Evolutionary conservation across 2,113 vertebrate species (phyloP), one percentile per base, ranked within the genome.

Genomic region (Candoia aspera): DNA sequence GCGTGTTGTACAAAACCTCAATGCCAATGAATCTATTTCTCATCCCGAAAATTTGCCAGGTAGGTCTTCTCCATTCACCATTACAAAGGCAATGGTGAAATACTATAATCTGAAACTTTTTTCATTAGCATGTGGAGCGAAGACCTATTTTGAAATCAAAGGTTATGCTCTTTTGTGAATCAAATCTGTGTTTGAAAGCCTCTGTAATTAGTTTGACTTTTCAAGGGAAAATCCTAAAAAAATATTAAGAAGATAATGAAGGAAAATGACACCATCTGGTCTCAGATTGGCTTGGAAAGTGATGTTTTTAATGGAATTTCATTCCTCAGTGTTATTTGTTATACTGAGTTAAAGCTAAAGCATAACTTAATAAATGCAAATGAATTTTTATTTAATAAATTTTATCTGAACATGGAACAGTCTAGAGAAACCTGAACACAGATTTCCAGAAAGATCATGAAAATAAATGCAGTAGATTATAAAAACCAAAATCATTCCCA

Each of bases 201-300:
- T 87, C 62, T 68, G 42, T 90, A 94, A 95, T 89, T 93, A 15
- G n/a, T 88, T 93, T 94, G 92, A 91, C 88, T 96, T 96, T 97
- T 95, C 94, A 91, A 95, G 90, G 59, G 55, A 93, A 42, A 91
- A 95, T 97, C 95, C 94, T 96, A 87, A 91, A 93, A 94, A 96
- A 96, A 29, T 93, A 93, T 49, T 88, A 91, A 89, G 26, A 91
- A 90, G 90, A 94, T 84, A 90, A 57, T 73, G 49, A 96, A 96
- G 88, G 92, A 94, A 96, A 96, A 19, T 92, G 90, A 96, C 93
- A 95, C 96, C 97, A 95, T 97, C 97, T 97, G 97, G 93, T 88
- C 94, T 94, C 95, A 95, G 94, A 90, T 12, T 84, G 94, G 42
- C 62, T 1, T 93, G 93, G 90, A 93, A 54, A 93, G 17, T 23